Evolutionary conservation across 2,113 vertebrate genomes (phyloP), one percentile per base, ranked within the genome.

Genomic region (Coptodon rendalli): DNA sequence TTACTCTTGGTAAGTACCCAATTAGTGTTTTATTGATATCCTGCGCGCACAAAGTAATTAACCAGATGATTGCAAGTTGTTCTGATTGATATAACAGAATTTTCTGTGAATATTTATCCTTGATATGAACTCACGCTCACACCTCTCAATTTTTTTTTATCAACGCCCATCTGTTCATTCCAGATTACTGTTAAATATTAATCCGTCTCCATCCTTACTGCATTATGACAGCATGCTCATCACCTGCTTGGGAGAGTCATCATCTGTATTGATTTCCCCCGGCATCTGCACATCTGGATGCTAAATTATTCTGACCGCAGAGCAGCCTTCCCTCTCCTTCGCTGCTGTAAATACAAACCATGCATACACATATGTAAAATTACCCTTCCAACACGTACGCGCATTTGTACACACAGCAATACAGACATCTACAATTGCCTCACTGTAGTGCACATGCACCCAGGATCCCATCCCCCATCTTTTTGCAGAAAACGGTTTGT

Each of bases 261-360:
- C 52, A 9, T 80, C 90, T 50, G 86, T 79, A 91, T 92, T 63
- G 87, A 94, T 92, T 93, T 91, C 92, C 89, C 81, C 56, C 45
- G 81, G 91, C 86, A 79, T 89, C 85, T 24, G 40, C 84, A 93
- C 91, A 93, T 95, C 86, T 94, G 91, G 91, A 88, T 89, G 73
- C 80, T 86, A 86, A 94, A 92, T 93, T 89, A 92, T 93, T 93
- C 82, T 87, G 84, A 91, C 79, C 50, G 4, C 82, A 36, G 81
- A 83, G 6, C 56, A 80, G 84, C 84, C 71, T 68, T 50, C 56
- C 68, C 84, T 38, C 38, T 79, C 34, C 57, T 88, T 66, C 56
- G 56, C 29, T 29, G 29, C 82, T 86, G 36, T 88, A 82, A 85
- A 86, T 82, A 91, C 83, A 81, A 61, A 17, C 40, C 48, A 83